Evolutionary conservation across 1,140 invertebrate genomes (phyloP).

Genomic region (Augochlora pura): DNA sequence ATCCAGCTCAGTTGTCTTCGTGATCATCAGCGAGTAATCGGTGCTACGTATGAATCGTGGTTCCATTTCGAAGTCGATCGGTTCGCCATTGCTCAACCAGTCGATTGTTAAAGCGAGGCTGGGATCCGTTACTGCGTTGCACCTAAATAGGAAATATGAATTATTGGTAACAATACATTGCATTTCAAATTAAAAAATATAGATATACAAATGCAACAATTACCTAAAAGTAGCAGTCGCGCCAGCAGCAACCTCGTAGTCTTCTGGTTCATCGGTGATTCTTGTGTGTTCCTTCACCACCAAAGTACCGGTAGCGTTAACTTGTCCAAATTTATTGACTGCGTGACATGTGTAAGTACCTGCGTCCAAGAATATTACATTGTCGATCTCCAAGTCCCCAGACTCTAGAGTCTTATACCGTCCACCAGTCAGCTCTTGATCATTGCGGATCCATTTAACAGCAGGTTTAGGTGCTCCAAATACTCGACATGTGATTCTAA

Average conservation of each 20-base stretch:
- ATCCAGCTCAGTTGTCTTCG: constrained; percentile 95
- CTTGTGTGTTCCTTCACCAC: constrained; percentile 92
- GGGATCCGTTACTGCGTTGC: constrained; percentile 93
- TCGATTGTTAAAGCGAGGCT: constrained; percentile 90
- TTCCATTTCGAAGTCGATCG: constrained; percentile 93
- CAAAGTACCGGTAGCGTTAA: constrained; percentile 87
- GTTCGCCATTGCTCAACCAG: constrained; percentile 92
- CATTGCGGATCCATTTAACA: constrained; percentile 95
- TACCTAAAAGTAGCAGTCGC: constrained; percentile 90
- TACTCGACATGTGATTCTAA: constrained; percentile 94
- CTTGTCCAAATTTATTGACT: constrained; percentile 94
- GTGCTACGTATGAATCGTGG: constrained; percentile 90
- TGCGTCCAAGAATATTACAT: constrained; percentile 91
- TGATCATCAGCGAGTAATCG: constrained; percentile 96
- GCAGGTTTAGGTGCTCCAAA: constrained; percentile 96
- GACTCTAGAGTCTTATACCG: constrained; percentile 86
- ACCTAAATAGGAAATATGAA: constrained; percentile 79
- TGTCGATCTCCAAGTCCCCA: constrained; percentile 92
- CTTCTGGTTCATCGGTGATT: constrained; percentile 92
- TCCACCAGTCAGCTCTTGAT: constrained; percentile 91
- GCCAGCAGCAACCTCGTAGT: constrained; percentile 95
- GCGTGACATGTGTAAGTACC: constrained; percentile 96
- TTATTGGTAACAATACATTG: neutral
- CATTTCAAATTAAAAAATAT: neutral
- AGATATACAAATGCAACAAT: neutral